phyloP scores from a whole-genome alignment of 2,888 invertebrate genomes.

The Pedicia rivosa region DNA sequence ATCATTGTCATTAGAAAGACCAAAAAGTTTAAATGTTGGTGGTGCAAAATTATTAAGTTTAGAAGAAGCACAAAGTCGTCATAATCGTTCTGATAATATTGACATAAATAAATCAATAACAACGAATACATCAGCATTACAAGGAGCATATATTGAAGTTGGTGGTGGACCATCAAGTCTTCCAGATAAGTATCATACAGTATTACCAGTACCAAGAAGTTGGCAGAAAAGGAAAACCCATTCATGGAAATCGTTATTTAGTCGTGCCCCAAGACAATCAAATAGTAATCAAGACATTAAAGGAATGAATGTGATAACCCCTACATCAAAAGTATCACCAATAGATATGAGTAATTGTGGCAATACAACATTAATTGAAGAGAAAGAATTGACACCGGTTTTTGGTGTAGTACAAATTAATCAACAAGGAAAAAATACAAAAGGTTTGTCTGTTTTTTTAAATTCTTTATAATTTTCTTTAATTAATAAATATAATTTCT shows the following conservation, averaged over 20 bases:
- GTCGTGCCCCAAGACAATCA: constrained; percentile 28
- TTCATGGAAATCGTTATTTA: constrained; percentile 31
- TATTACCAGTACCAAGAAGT: constrained; percentile 63
- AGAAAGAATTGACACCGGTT: background rate
- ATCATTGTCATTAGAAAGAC: constrained; percentile 40
- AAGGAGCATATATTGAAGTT: constrained; percentile 46
- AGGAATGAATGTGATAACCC: constrained; percentile 12
- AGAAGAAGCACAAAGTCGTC: constrained; percentile 66
- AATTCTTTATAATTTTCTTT: background rate
- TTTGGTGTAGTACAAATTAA: background rate
- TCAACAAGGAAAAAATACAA: background rate
- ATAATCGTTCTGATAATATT: constrained; percentile 32
- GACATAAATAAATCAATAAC: constrained; percentile 28
- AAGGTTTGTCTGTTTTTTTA: background rate
- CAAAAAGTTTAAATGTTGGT: constrained; percentile 82
- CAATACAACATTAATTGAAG: too few species aligned
- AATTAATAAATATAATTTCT: background rate
- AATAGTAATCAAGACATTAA: constrained; percentile 21
- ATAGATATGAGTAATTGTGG: too few species aligned
- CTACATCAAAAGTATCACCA: constrained; percentile 1
- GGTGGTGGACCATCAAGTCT: constrained; percentile 62
- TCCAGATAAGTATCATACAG: constrained; percentile 72
- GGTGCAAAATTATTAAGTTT: constrained; percentile 82
- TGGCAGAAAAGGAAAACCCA: constrained; percentile 32
- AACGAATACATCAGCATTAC: constrained; percentile 22